Evolutionary conservation across 1,140 invertebrate species (phyloP).

Genomic region (Meteorus sp.): DNA sequence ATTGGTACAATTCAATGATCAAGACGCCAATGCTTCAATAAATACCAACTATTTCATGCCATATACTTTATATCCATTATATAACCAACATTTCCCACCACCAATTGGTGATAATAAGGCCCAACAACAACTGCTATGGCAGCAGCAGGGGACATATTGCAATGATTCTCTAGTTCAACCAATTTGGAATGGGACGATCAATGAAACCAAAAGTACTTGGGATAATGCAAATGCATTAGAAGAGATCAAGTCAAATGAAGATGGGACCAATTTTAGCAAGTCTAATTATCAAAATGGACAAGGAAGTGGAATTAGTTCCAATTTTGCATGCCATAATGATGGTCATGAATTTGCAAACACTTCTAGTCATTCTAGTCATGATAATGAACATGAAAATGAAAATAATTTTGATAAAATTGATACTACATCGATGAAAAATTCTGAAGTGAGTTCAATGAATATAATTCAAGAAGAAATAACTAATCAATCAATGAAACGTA

Average conservation of each 20-base stretch:
- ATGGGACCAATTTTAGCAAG: too few species aligned
- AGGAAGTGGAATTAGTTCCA: too few species aligned
- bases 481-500: neutral
- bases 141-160: too few species aligned
- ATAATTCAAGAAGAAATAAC: conserved; percentile 15
- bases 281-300: too few species aligned
- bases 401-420: neutral
- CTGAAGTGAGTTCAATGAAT: conserved; percentile 15
- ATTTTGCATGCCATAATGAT: too few species aligned
- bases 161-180: neutral
- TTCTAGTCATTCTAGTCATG: too few species aligned
- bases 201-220: too few species aligned
- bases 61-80: neutral
- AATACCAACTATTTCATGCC: neutral
- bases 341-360: too few species aligned
- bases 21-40: neutral
- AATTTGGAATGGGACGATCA: neutral
- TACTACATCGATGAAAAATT: conserved; percentile 1
- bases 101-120: too few species aligned
- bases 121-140: too few species aligned
- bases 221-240: too few species aligned
- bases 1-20: neutral
- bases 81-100: neutral
- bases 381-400: neutral
- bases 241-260: too few species aligned